phyloP scores from a whole-genome alignment of 2,113 vertebrate species.

The Thymallus thymallus region DNA sequence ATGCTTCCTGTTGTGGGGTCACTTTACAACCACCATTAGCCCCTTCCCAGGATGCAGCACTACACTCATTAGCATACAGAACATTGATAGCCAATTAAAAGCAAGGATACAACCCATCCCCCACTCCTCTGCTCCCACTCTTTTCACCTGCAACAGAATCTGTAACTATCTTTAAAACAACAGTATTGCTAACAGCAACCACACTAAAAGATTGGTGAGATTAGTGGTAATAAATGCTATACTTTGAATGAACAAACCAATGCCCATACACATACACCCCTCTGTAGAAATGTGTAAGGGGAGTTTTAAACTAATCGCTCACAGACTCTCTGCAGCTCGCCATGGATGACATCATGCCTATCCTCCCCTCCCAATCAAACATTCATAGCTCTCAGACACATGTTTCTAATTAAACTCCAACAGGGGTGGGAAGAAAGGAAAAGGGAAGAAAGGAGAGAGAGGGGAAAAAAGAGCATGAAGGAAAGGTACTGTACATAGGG shows the following conservation, averaged over 20 bases:
- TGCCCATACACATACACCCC: too few species aligned
- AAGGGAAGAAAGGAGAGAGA: not conserved
- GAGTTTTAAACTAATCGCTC: not conserved
- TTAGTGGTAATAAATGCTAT: too few species aligned
- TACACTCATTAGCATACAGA: constrained; percentile 49
- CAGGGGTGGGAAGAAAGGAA: not conserved
- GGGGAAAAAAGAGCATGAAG: not conserved
- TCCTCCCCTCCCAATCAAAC: too few species aligned
- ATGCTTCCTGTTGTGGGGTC: constrained; percentile 46
- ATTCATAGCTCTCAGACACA: constrained; percentile 11
- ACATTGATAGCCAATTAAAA: constrained; percentile 39
- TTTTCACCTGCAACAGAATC: not conserved
- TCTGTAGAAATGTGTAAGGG: too few species aligned
- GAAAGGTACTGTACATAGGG: not conserved
- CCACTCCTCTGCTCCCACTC: not conserved
- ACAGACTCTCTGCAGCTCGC: not conserved
- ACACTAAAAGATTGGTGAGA: too few species aligned
- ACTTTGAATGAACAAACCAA: too few species aligned
- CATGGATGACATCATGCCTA: constrained; percentile 1
- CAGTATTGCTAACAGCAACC: too few species aligned
- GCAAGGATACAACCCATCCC: not conserved
- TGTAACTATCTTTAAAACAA: not conserved
- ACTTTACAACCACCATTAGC: constrained; percentile 45
- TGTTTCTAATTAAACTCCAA: constrained; percentile 3
- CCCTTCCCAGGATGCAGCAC: constrained; percentile 49